These are phyloP conservation scores for Scolopax mira DNA, from an alignment of 2,113 vertebrate species.

Conservation along the genomic window DNA sequence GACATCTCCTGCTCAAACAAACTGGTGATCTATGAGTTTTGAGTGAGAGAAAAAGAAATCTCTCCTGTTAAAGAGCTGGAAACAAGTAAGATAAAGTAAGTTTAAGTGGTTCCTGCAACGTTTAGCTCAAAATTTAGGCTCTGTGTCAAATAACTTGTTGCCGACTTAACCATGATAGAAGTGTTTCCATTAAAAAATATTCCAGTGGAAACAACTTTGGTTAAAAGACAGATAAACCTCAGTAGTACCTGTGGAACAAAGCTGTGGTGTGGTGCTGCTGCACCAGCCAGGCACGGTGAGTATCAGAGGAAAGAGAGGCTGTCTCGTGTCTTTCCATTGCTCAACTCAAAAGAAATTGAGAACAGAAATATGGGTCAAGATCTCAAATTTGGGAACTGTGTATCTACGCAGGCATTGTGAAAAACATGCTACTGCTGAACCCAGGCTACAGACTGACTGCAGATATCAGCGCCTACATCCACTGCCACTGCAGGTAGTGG, in stretches of 20 bases:
- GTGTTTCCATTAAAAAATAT: not conserved
- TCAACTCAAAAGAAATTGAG: not conserved
- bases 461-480: not conserved
- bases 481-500: not conserved
- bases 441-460: not conserved
- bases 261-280: not conserved
- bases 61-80: not conserved
- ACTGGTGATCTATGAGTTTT: not conserved
- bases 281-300: fast-evolving
- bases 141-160: not conserved
- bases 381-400: not conserved
- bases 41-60: not conserved
- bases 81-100: not conserved
- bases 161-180: not conserved
- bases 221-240: not conserved
- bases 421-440: not conserved
- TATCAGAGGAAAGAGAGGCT: not conserved
- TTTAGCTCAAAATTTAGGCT: conserved; percentile 27
- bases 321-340: not conserved
- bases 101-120: not conserved
- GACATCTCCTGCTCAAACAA: not conserved
- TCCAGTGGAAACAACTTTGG: not conserved
- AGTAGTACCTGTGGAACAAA: not conserved
- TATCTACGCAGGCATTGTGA: not conserved
- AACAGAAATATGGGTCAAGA: not conserved